Base-by-base conservation (phyloP, 2,888 invertebrate genomes). In the Drosophila acutilabella region DNA sequence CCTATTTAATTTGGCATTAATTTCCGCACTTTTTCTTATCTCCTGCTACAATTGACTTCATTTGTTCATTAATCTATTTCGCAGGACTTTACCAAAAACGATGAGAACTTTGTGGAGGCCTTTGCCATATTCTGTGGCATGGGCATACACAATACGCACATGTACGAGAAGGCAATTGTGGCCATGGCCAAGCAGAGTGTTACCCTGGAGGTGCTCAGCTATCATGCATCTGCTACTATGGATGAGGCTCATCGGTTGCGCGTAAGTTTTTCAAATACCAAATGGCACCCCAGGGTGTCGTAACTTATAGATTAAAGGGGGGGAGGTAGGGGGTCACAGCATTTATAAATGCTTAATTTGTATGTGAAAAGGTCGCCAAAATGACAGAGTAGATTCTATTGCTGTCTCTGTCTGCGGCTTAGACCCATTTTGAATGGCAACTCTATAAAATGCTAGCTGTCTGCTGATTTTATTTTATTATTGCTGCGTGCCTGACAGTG, bases 71-170 rank as follows among this genome's bases (percentile, higher is more conserved):
- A 56, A 36, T 57, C 14, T 13, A 4, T 13, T 50, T 60, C n/a
- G 5, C 53, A 92, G 82, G 94, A 95, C 26, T 98, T 98, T 93
- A 98, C 98, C 82, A 97, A 97, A 93, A 98, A 98, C 93, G 98
- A 98, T 92, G 98, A 98, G 93, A 98, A 98, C 93, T 97, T 98
- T 91, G 97, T 98, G 78, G 98, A 98, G 93, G 98, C 98, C 2
- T 98, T 98, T 93, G 98, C 98, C 73, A 98, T 98, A 88, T 98
- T 98, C 93, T 98, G 98, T 93, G 98, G 98, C 38, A 97, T 98
- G 96, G 98, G 98, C 59, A 98, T 98, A 71, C 97, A 98, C 93
- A 98, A 98, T 91, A 98, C 98, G 58, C 97, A 98, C 92, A 98
- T 98, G 98, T 98, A 98, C 91, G 98, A 98, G 93, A 97, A 96